Percentiles rank a stretch among this genome's conserved stretches.
Evolutionary conservation across 2,888 invertebrate genomes (phyloP).

Genomic region (Dryobota labecula): DNA sequence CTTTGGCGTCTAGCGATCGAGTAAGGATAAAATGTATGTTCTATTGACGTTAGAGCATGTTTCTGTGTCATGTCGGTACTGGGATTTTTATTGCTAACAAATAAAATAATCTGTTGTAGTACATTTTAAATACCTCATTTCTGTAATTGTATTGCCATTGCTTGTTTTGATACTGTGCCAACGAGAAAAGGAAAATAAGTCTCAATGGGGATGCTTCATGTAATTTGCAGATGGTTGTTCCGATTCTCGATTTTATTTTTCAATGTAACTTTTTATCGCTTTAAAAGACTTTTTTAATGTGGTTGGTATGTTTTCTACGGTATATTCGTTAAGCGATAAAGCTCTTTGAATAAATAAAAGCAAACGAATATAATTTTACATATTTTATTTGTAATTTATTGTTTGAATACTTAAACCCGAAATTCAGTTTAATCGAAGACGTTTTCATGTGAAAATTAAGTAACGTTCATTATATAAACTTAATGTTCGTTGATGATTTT

Average conservation of each 20-base stretch:
- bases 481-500: neutral
- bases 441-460: neutral
- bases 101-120: conserved; percentile 43
- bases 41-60: conserved; percentile 4
- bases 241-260: conserved; percentile 16
- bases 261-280: too few species aligned
- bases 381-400: too few species aligned
- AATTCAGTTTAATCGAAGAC: too few species aligned
- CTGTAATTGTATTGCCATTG: conserved; percentile 49
- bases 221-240: conserved; percentile 31
- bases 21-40: conserved; percentile 32
- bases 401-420: too few species aligned
- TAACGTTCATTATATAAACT: too few species aligned
- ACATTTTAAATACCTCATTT: conserved; percentile 48
- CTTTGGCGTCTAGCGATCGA: conserved; percentile 51
- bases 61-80: conserved; percentile 40
- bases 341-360: neutral
- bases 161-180: conserved; percentile 52
- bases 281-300: neutral
- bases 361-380: too few species aligned
- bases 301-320: neutral
- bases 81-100: conserved; percentile 43
- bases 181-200: conserved; percentile 39
- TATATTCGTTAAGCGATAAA: neutral
- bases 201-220: conserved; percentile 12